phyloP scores from a whole-genome alignment of 1,140 invertebrate species.

The Pseudomyrmex gracilis region DNA sequence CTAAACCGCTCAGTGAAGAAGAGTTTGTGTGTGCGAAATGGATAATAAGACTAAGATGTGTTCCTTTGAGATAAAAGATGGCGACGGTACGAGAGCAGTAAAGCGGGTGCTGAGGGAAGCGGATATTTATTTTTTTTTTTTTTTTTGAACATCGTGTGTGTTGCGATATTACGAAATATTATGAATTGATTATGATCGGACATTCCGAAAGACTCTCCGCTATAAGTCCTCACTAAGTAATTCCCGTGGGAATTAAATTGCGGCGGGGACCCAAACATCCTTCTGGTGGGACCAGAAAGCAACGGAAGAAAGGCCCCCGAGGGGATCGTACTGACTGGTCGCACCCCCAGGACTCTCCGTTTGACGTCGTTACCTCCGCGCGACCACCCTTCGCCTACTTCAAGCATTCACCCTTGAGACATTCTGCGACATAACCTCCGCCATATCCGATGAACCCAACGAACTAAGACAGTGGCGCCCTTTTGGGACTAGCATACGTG shows the following conservation, averaged over 20 bases:
- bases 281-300: slow-evolving; percentile 65
- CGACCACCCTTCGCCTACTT: slow-evolving; percentile 45
- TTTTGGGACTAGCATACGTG: slow-evolving; percentile 15
- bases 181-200: slow-evolving; percentile 8
- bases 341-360: slow-evolving; percentile 75
- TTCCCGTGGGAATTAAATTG: slow-evolving; percentile 83
- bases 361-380: slow-evolving; percentile 60
- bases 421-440: slow-evolving; percentile 45
- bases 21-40: too few relatives aligned
- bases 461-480: slow-evolving; percentile 16
- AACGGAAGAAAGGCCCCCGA: slow-evolving; percentile 75
- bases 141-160: too few relatives aligned
- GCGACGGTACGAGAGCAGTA: too few relatives aligned
- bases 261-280: slow-evolving; percentile 61
- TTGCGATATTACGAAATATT: background rate
- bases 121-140: too few relatives aligned
- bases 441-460: slow-evolving; percentile 44
- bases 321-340: slow-evolving; percentile 79
- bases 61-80: too few relatives aligned
- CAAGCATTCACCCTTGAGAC: slow-evolving; percentile 61
- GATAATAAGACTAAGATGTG: too few relatives aligned
- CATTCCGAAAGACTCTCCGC: slow-evolving; percentile 46
- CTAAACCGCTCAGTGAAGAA: too few relatives aligned
- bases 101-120: too few relatives aligned
- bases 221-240: slow-evolving; percentile 82